phyloP scores from a whole-genome alignment of 2,113 vertebrate genomes.

The Pelmatolapia mariae region DNA sequence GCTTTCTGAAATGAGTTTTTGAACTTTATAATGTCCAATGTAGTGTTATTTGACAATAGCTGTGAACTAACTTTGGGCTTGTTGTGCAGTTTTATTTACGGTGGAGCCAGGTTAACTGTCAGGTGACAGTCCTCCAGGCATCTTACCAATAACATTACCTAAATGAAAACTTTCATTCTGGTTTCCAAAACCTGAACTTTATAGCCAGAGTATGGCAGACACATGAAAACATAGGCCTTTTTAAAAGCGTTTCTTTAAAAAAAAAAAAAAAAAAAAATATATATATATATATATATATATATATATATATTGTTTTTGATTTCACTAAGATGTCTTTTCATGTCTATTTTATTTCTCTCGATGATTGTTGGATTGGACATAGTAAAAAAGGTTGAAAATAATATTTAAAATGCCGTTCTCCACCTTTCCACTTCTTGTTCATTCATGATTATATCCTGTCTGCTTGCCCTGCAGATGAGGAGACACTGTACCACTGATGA shows the following conservation, averaged over 20 bases:
- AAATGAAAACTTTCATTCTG: background rate
- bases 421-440: background rate
- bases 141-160: background rate
- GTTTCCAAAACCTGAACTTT: background rate
- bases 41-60: background rate
- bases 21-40: accelerated
- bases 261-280: no score
- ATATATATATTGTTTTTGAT: no score
- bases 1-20: background rate
- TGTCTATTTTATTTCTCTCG: background rate
- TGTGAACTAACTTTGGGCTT: background rate
- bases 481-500: background rate
- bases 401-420: no score
- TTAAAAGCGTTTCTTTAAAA: no score
- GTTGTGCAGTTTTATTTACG: background rate
- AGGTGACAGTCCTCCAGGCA: no score
- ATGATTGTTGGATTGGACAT: no score
- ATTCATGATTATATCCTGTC: background rate
- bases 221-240: no score
- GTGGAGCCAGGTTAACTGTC: background rate
- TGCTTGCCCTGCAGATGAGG: background rate
- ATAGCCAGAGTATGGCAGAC: no score
- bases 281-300: no score
- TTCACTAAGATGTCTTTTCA: no score
- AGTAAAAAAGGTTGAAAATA: no score